These are phyloP conservation scores for Drosophila murphyi DNA, from an alignment of 1,140 invertebrate genomes.

Conservation along the genomic window DNA sequence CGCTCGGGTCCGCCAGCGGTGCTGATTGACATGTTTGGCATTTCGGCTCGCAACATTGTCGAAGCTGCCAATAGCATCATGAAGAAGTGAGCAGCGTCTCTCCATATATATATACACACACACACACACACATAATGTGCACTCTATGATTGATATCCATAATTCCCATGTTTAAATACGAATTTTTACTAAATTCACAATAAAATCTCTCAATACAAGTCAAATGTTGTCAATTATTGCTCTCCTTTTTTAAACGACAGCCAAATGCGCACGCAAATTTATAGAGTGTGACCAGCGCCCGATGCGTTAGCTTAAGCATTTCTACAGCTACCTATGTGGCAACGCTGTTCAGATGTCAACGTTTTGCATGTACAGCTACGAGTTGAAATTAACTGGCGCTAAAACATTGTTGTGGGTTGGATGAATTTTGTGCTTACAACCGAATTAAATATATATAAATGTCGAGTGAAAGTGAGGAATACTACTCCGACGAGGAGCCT, in stretches of 20 bases:
- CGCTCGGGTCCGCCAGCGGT: slow-evolving; percentile 95
- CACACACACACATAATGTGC: neutral
- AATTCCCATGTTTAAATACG: neutral
- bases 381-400: slow-evolving; percentile 40
- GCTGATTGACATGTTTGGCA: slow-evolving; percentile 95
- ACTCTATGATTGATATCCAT: neutral
- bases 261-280: neutral
- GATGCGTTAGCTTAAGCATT: neutral
- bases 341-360: slow-evolving; percentile 1
- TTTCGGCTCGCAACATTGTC: slow-evolving; percentile 92
- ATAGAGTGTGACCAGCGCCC: neutral
- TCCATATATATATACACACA: too few species aligned
- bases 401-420: slow-evolving; percentile 1
- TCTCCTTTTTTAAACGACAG: neutral
- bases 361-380: slow-evolving; percentile 10
- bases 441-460: slow-evolving; percentile 14
- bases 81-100: slow-evolving; percentile 84
- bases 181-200: slow-evolving; percentile 1
- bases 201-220: slow-evolving; percentile 5
- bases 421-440: neutral
- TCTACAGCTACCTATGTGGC: too few species aligned
- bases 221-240: too few species aligned
- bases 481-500: slow-evolving; percentile 39
- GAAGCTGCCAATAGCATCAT: slow-evolving; percentile 88
- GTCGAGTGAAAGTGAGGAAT: slow-evolving; percentile 54